These are phyloP conservation scores for Scaptomyza flava DNA, from an alignment of 2,888 invertebrate species.

Conservation along the genomic window DNA sequence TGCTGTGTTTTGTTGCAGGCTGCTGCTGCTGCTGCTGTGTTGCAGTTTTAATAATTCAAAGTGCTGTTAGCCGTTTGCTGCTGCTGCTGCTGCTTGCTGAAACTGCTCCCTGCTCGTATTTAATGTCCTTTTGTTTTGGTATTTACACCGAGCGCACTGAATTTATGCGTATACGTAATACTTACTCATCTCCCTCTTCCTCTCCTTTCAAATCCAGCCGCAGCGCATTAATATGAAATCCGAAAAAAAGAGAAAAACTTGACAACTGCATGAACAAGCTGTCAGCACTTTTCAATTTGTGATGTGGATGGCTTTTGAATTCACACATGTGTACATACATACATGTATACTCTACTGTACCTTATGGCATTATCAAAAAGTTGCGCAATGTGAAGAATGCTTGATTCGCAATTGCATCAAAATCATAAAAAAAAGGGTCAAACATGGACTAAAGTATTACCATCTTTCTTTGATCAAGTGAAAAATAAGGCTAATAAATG, in stretches of 20 bases:
- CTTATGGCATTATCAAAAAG: no score
- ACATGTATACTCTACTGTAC: not conserved
- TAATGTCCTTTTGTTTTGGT: conserved; percentile 49
- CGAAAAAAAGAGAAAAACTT: not conserved
- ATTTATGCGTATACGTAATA: conserved; percentile 48
- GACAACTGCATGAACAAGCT: not conserved
- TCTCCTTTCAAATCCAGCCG: not conserved
- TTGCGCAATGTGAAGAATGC: no score
- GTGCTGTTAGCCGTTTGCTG: conserved; percentile 20
- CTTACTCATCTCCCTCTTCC: not conserved
- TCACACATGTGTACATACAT: not conserved
- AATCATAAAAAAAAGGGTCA: no score
- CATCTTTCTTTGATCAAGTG: no score
- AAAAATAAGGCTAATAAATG: no score
- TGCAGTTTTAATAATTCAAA: conserved; percentile 75
- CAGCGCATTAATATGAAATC: not conserved
- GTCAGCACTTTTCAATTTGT: conserved; percentile 5
- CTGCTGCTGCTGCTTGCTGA: not conserved
- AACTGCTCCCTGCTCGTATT: conserved; percentile 18
- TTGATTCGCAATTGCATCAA: no score
- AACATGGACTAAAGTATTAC: no score
- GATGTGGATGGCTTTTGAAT: not conserved
- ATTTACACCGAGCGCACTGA: conserved; percentile 39
- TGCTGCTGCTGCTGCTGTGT: conserved; percentile 14
- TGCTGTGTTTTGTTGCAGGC: conserved; percentile 8